phyloP scores from a whole-genome alignment of 2,113 vertebrate genomes.

The Trogon melanurus region DNA sequence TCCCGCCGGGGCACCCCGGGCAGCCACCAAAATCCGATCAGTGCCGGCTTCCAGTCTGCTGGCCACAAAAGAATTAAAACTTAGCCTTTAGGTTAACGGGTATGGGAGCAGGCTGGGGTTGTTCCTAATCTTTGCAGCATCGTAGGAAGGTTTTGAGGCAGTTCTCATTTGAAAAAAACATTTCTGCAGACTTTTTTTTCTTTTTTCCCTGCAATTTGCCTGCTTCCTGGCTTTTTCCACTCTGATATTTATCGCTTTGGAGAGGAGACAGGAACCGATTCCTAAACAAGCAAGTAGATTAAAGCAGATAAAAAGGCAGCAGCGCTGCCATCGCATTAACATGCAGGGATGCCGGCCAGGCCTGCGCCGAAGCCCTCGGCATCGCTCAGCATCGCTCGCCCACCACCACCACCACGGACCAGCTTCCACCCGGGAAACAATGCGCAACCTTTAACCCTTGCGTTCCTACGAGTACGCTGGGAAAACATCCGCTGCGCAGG shows the following conservation, averaged over 20 bases:
- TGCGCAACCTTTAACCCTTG: slow-evolving; percentile 42
- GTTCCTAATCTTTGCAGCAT: not conserved
- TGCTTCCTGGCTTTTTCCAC: not conserved
- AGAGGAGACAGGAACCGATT: not conserved
- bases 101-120: not conserved
- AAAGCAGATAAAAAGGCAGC: not conserved
- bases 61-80: slow-evolving; percentile 24
- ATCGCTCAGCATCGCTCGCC: not conserved
- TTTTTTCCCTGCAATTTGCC: not conserved
- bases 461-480: not conserved
- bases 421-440: slow-evolving; percentile 38
- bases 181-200: not conserved
- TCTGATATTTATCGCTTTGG: not conserved
- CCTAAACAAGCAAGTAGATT: not conserved
- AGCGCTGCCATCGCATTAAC: not conserved
- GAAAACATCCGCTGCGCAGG: slow-evolving; percentile 40
- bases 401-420: slow-evolving; percentile 12
- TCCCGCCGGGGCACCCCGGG: not conserved
- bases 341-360: not conserved
- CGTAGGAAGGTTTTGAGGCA: not conserved
- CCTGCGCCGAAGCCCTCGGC: not conserved
- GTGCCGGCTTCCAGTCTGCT: not conserved
- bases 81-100: not conserved
- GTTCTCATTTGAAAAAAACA: not conserved
- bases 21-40: not conserved